Evolutionary conservation across 2,888 invertebrate genomes (phyloP), one percentile per base, ranked within the genome.

Genomic region (Barypeithes pellucidus): DNA sequence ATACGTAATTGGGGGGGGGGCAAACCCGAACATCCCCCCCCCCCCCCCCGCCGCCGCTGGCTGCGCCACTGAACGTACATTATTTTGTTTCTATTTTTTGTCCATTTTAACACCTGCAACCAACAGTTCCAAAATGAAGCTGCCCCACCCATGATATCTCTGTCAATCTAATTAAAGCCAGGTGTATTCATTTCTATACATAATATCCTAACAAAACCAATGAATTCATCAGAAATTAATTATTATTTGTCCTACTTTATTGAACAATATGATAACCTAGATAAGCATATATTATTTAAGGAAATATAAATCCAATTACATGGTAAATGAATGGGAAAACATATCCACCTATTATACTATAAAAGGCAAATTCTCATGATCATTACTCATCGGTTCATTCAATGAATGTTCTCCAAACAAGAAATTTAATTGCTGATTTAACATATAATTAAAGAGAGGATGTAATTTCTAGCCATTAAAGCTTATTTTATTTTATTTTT

Each of bases 371-470:
- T 69, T 69, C 69, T 52, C 69, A 69, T 62, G 62, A 50, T 52
- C 61, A 69, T 69, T 69, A 69, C 50, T 69, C 69, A 62, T 52
- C 29, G 22, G 39, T 41, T 50, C 61, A 50, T 69, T 50, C 54
- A 62, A 54, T 61, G 29, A 69, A 52, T 52, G 47, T 41, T 61
- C 62, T 62, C 62, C 54, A 20, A 70, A 63, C 60, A 52, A 61
- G 61, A 18, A 70, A 33, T 57, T 70, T 70, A 70, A 70, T 63
- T 70, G 14, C 24, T 52, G 20, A 22, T 70, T 70, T 43, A 63
- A 63, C 39, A 57, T 65, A 47, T 59, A 70, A 70, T 70, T 70
- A 70, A 63, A 45, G 20, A 63, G 22, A 54, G 63, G 63, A 70
- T 59, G 41, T 43, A 62, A 39, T 63, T 70, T 69, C 61, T 52